Conservation (phyloP, 2,113 vertebrate species). For the Melanotaenia duboulayi region DNA sequence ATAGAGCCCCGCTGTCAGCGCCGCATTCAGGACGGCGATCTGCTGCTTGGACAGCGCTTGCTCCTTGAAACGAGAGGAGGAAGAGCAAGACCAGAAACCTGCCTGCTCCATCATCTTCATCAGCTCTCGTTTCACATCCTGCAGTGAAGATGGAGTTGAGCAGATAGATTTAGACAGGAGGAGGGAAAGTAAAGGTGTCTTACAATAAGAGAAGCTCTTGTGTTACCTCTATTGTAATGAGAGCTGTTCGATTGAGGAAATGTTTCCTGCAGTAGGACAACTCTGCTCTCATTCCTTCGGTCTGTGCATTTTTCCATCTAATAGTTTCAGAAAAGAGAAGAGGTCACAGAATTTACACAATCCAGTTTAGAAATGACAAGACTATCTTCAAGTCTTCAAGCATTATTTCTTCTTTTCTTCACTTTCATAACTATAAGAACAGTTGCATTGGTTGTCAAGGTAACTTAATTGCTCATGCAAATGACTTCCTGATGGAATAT, state of each 20-base stretch:
- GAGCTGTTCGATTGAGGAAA: slow-evolving; percentile 92
- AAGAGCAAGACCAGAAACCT: slow-evolving; percentile 85
- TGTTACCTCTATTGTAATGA: slow-evolving; percentile 93
- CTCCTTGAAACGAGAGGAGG: slow-evolving; percentile 35
- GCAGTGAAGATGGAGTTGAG: neutral
- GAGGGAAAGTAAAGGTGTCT: neutral
- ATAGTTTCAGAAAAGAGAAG: neutral
- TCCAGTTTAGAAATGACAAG: neutral
- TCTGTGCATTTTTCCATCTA: slow-evolving; percentile 90
- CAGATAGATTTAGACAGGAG: neutral
- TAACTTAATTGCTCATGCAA: no score
- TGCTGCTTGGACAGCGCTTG: slow-evolving; percentile 81
- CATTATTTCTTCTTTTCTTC: no score
- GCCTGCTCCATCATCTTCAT: slow-evolving; percentile 91
- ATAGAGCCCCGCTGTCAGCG: slow-evolving; percentile 92
- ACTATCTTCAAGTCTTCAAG: neutral
- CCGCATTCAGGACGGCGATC: slow-evolving; percentile 89
- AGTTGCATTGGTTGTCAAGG: no score
- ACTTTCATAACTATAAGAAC: no score
- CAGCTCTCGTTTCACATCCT: slow-evolving; percentile 94
- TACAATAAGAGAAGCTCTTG: neutral
- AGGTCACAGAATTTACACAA: neutral
- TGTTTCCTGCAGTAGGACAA: slow-evolving; percentile 89
- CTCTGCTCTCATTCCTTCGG: slow-evolving; percentile 87
- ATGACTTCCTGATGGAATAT: no score